Evolutionary conservation across 2,888 invertebrate genomes (phyloP).

Genomic region (Geotrupes spiniger): DNA sequence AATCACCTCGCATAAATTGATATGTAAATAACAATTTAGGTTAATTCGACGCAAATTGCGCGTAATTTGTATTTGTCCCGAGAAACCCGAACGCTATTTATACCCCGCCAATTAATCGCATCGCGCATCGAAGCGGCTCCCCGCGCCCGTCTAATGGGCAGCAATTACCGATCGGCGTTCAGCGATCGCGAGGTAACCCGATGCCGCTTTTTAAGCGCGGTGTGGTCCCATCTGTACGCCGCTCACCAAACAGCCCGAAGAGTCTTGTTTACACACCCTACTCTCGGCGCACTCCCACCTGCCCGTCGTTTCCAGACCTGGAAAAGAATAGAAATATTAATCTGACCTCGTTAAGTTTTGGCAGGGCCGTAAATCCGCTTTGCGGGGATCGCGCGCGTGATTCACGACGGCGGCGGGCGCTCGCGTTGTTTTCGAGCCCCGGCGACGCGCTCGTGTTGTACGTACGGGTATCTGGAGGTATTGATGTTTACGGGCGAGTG

Average conservation of each 20-base stretch:
- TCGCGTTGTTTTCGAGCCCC: slow-evolving; percentile 4
- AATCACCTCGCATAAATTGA: no score
- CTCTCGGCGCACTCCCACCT: slow-evolving; percentile 28
- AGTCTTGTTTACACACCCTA: slow-evolving; percentile 34
- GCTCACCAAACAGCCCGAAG: slow-evolving; percentile 31
- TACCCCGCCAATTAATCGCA: no score
- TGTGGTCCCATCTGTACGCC: slow-evolving; percentile 30
- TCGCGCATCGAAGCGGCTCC: no score
- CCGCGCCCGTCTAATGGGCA: background rate
- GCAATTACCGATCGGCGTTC: slow-evolving; percentile 13
- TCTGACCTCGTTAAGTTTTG: slow-evolving; percentile 33
- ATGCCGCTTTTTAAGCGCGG: slow-evolving; percentile 13
- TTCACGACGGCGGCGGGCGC: no score
- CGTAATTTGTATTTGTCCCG: no score
- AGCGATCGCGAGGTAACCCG: background rate
- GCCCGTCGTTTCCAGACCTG: slow-evolving; percentile 18
- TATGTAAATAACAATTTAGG: no score
- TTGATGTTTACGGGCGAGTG: slow-evolving; percentile 1
- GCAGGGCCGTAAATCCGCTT: slow-evolving; percentile 31
- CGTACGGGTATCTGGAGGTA: background rate
- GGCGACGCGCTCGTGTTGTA: background rate
- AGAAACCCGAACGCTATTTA: no score
- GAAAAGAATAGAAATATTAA: slow-evolving; percentile 32
- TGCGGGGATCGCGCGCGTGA: slow-evolving; percentile 22
- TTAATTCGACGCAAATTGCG: no score